phyloP scores from a whole-genome alignment of 1,140 invertebrate species.

The Galleria mellonella region DNA sequence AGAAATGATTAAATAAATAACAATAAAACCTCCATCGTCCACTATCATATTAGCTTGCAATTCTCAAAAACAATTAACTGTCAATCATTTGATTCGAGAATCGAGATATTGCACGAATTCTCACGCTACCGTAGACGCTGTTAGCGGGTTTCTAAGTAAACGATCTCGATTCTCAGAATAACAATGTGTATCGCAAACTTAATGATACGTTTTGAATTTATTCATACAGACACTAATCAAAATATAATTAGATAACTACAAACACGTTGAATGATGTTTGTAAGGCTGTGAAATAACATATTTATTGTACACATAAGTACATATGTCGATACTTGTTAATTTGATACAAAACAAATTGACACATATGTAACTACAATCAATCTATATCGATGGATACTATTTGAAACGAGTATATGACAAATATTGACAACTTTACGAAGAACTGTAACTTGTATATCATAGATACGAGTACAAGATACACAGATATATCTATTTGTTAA shows the following conservation, averaged over 20 bases:
- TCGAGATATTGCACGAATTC: slow-evolving; percentile 39
- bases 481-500: too few species aligned
- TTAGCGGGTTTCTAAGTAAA: slow-evolving; percentile 27
- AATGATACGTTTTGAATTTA: slow-evolving; percentile 29
- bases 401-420: not conserved
- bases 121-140: slow-evolving; percentile 18
- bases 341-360: not conserved
- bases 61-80: slow-evolving; percentile 24
- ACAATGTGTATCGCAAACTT: slow-evolving; percentile 26
- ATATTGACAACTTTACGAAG: slow-evolving; percentile 9
- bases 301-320: too few species aligned
- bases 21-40: too few species aligned
- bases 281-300: not conserved
- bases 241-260: not conserved
- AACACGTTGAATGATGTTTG: not conserved
- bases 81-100: slow-evolving; percentile 17
- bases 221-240: slow-evolving; percentile 7
- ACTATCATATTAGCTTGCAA: too few species aligned
- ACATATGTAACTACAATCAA: not conserved
- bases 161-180: slow-evolving; percentile 38
- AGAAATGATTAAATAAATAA: too few species aligned
- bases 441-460: not conserved
- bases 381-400: slow-evolving; percentile 5
- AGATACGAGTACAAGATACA: too few species aligned
- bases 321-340: not conserved